Conservation (phyloP, 1,140 invertebrate species). For the Ips typographus region DNA sequence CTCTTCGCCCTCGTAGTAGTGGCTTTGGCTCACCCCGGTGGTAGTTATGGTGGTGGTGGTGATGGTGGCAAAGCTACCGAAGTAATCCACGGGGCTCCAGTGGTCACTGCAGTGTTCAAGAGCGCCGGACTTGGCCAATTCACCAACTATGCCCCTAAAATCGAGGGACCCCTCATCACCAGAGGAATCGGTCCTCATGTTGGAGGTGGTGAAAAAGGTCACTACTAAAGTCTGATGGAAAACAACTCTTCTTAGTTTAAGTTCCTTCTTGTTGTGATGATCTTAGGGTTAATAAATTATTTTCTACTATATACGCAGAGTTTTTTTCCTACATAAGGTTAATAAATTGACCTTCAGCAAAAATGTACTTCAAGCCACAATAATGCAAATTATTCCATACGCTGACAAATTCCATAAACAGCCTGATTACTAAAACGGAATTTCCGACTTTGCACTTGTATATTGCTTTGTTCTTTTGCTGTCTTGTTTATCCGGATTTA, state of each 20-base stretch:
- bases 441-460: too few species aligned
- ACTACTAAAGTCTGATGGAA: background rate
- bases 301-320: background rate
- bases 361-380: too few species aligned
- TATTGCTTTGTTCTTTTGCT: too few species aligned
- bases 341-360: too few species aligned
- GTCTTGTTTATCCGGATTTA: too few species aligned
- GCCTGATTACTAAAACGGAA: too few species aligned
- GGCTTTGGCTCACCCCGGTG: slow-evolving; percentile 13
- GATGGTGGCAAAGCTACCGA: slow-evolving; percentile 16
- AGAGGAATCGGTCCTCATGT: slow-evolving; percentile 17
- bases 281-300: slow-evolving; percentile 30
- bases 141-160: slow-evolving; percentile 26
- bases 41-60: slow-evolving; percentile 2
- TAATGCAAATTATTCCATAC: too few species aligned
- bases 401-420: too few species aligned
- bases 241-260: slow-evolving; percentile 8
- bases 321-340: background rate
- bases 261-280: slow-evolving; percentile 23
- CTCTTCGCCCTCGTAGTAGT: slow-evolving; percentile 15
- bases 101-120: slow-evolving; percentile 16
- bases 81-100: slow-evolving; percentile 16
- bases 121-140: slow-evolving; percentile 19
- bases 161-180: slow-evolving; percentile 16
- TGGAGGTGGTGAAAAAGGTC: slow-evolving; percentile 2